Evolutionary conservation across 2,888 invertebrate genomes (phyloP).

Genomic region (Leucophenga montana): DNA sequence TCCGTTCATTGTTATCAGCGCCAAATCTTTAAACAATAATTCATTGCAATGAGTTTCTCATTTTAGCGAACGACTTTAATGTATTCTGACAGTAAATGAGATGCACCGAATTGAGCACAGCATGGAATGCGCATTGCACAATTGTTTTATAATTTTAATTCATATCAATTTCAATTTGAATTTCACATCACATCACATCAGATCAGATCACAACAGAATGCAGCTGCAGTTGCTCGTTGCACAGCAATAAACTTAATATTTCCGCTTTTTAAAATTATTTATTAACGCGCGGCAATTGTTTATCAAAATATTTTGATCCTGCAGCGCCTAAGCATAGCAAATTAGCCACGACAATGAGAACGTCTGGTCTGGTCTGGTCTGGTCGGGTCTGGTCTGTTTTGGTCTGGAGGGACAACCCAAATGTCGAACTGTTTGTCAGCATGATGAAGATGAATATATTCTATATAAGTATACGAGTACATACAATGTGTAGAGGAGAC

Average conservation of each 20-base stretch:
- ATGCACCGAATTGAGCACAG: slow-evolving; percentile 9
- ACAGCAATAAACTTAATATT: slow-evolving; percentile 70
- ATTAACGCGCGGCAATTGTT: slow-evolving; percentile 52
- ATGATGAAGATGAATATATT: slow-evolving; percentile 19
- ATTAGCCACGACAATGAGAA: slow-evolving; percentile 54
- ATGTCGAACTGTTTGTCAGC: background rate
- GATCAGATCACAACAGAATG: slow-evolving; percentile 32
- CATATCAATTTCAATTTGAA: slow-evolving; percentile 6
- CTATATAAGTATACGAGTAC: too few relatives aligned
- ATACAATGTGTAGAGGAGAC: too few relatives aligned
- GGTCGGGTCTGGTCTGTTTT: background rate
- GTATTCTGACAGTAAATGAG: slow-evolving; percentile 18
- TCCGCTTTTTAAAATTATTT: slow-evolving; percentile 67
- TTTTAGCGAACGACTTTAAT: background rate
- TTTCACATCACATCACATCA: slow-evolving; percentile 31
- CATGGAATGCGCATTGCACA: slow-evolving; percentile 24
- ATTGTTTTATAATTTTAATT: slow-evolving; percentile 61
- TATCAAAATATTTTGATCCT: slow-evolving; percentile 65
- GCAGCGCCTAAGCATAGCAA: slow-evolving; percentile 55
- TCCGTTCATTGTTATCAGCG: background rate
- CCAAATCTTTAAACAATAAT: slow-evolving; percentile 6
- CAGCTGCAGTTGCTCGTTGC: slow-evolving; percentile 20
- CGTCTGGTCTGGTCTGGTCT: slow-evolving; percentile 26
- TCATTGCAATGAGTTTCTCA: background rate
- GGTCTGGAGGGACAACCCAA: background rate